Evolutionary conservation across 53 echinoderm and acorn worm species (phyloP), one percentile per base, ranked within the genome.

Genomic region (Actinopyga echinites): DNA sequence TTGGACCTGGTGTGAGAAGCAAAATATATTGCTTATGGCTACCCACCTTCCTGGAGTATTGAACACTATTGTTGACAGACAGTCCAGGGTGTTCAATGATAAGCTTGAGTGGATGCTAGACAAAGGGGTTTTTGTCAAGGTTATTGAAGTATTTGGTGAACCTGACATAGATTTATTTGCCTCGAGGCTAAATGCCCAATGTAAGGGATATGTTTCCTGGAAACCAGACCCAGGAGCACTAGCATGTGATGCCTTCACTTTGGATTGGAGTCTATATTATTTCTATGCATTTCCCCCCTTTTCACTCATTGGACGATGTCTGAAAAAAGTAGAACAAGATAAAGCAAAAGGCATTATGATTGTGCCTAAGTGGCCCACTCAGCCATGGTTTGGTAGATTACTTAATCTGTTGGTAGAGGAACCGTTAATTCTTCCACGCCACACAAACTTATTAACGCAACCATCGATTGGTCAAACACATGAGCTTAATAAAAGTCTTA

Each of bases 51-150:
- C 87, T 34, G 91, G 87, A 20, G 75, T 42, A 38, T 21, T 35
- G 6, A 87, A 84, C 78, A 58, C 64, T 24, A 44, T 87, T 17
- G 90, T 86, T 2, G 86, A 90, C 44, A 21, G 38, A 56, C 62
- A 83, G 75, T 90, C 90, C 20, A 34, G 86, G 34, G 17, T 40
- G 19, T 91, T 91, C 24, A 17, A 68, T 56, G 91, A 87, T 44
- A 43, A 75, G 57, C 74, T 38, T 30, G 91, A 91, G 57, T 90
- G 91, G 83, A 85, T 81, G 86, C 65, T 85, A 0, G 37, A 75
- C 33, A 49, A 4, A 5, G 4, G 23, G 29, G 3, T 28, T 4
- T 65, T 65, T 65, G 32, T 4, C 5, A 3, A 5, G 65, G 17
- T 65, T 5, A 4, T 8, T 5, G 5, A 65, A 31, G 4, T 4